Evolutionary conservation across 2,888 invertebrate genomes (phyloP).

Genomic region (Aproaerema taeniolella): DNA sequence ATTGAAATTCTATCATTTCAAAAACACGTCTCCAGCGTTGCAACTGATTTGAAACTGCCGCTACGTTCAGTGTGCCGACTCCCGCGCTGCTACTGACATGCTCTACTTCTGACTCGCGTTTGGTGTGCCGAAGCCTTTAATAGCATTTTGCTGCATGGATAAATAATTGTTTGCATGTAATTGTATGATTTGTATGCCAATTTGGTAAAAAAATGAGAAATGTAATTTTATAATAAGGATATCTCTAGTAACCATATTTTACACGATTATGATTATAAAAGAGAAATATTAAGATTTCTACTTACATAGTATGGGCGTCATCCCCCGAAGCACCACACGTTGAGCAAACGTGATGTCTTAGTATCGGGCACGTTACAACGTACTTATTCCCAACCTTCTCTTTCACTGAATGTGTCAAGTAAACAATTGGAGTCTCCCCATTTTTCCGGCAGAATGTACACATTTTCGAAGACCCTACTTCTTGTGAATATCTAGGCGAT

Average conservation of each 20-base stretch:
- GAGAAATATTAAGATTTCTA: conserved; percentile 16
- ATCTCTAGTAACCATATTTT: no score
- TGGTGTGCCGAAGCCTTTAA: no score
- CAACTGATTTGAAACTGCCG: not conserved
- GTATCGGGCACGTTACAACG: conserved; percentile 58
- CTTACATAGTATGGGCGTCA: conserved; percentile 68
- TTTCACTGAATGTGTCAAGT: conserved; percentile 52
- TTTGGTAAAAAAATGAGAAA: no score
- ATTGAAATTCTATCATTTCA: no score
- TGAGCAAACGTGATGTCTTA: conserved; percentile 53
- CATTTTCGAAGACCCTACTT: conserved; percentile 30
- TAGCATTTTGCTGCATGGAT: no score
- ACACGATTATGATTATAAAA: no score
- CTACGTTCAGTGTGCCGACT: not conserved
- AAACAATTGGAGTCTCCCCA: conserved; percentile 58
- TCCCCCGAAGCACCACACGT: conserved; percentile 56
- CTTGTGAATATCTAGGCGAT: conserved; percentile 17
- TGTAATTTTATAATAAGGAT: no score
- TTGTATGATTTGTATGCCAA: no score
- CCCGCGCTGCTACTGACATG: no score
- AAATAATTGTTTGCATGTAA: no score
- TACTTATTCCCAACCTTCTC: conserved; percentile 40
- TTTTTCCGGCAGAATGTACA: conserved; percentile 66
- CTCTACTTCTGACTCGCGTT: no score
- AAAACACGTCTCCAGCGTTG: not conserved